Evolutionary conservation across 2,113 vertebrate species (phyloP).

Genomic region (Laticauda laticaudata): DNA sequence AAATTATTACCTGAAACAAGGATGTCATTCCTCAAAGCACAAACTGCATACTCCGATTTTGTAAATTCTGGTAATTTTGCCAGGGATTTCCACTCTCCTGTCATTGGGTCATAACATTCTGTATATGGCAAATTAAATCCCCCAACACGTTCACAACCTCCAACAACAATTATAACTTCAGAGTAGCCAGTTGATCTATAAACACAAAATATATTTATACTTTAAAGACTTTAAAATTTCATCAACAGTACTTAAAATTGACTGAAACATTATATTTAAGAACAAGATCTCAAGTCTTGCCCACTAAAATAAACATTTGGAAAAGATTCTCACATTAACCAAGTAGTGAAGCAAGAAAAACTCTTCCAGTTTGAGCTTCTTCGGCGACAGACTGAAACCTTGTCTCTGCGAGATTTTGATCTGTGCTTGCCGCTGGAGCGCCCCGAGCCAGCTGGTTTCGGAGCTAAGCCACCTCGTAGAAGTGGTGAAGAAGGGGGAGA

Average conservation of each 20-base stretch:
- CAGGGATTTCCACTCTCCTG: conserved; percentile 96
- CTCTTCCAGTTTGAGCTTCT: too few relatives aligned
- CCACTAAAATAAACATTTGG: not conserved
- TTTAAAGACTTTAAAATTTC: not conserved
- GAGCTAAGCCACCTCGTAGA: too few relatives aligned
- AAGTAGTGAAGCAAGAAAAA: not conserved
- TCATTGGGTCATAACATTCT: conserved; percentile 96
- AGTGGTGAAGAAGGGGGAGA: too few relatives aligned
- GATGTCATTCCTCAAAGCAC: conserved; percentile 95
- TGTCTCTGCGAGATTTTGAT: too few relatives aligned
- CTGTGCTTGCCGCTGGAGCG: too few relatives aligned
- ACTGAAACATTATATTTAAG: not conserved
- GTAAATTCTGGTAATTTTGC: conserved; percentile 97
- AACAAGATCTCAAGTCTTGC: not conserved
- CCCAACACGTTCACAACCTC: conserved; percentile 93
- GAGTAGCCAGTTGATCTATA: conserved; percentile 94
- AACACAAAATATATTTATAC: not conserved
- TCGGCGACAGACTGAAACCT: too few relatives aligned
- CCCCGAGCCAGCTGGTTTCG: too few relatives aligned
- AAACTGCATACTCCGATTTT: conserved; percentile 96
- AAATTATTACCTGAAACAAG: conserved; percentile 90
- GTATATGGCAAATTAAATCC: conserved; percentile 97
- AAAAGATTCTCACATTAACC: not conserved
- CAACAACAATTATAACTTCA: conserved; percentile 97
- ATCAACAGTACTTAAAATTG: not conserved